Evolutionary conservation across 2,888 invertebrate species (phyloP).

Genomic region (Caenorhabditis imperialis): DNA sequence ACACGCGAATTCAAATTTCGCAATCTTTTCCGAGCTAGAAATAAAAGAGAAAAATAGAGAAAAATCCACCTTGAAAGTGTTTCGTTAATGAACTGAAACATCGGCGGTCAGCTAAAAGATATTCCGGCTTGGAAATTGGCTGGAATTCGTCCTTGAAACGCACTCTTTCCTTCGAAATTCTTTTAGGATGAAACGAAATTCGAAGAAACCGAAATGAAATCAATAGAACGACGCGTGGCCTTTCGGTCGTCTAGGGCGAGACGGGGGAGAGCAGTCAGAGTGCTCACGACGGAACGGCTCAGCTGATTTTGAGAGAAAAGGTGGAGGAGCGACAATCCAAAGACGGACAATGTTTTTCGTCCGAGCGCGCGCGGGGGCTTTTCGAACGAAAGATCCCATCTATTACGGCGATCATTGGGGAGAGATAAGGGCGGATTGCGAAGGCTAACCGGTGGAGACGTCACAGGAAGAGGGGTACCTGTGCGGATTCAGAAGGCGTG

Average conservation of each 20-base stretch:
- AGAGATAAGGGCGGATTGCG: slow-evolving; percentile 17
- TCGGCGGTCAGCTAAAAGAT: no score
- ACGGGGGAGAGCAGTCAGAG: slow-evolving; percentile 4
- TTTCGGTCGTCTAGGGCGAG: neutral
- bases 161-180: neutral
- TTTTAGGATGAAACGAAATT: neutral
- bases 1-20: no score
- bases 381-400: slow-evolving; percentile 22
- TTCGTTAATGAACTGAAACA: no score
- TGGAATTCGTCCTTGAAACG: slow-evolving; percentile 9
- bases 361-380: slow-evolving; percentile 10
- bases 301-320: slow-evolving; percentile 29
- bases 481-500: slow-evolving; percentile 9
- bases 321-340: slow-evolving; percentile 12
- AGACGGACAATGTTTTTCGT: slow-evolving; percentile 19
- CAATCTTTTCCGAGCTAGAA: no score
- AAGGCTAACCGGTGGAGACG: neutral
- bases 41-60: no score
- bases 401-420: slow-evolving; percentile 10
- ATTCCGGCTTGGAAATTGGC: neutral
- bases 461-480: neutral
- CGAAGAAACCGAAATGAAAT: neutral
- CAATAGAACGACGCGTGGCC: neutral
- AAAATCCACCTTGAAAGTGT: neutral
- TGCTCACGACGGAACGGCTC: neutral